These are phyloP conservation scores for Gnathonemus echidnorhynchus DNA, from an alignment of 2,113 vertebrate species.

Conservation along the genomic window DNA sequence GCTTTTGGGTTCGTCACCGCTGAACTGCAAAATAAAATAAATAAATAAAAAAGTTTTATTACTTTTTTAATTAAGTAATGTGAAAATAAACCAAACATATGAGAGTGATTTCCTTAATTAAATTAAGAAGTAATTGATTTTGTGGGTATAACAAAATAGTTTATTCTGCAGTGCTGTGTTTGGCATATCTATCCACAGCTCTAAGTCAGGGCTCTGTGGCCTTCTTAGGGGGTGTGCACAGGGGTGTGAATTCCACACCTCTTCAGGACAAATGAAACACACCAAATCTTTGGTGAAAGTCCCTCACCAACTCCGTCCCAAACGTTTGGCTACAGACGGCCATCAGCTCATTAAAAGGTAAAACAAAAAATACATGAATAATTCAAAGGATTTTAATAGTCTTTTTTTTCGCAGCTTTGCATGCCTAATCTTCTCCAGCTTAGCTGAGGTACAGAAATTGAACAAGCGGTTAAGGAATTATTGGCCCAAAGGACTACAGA, in stretches of 20 bases:
- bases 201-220: background rate
- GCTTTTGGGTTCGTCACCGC: background rate
- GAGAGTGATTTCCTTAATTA: background rate
- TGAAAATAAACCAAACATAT: background rate
- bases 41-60: background rate
- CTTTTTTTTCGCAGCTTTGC: background rate
- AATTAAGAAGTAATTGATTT: background rate
- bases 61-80: constrained; percentile 2
- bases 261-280: background rate
- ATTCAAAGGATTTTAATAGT: background rate
- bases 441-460: background rate
- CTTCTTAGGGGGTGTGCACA: background rate
- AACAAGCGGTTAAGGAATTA: background rate
- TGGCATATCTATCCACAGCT: background rate
- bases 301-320: background rate
- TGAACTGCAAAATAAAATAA: background rate
- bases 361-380: background rate
- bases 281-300: background rate
- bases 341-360: background rate
- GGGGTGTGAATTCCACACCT: background rate
- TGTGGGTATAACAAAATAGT: background rate
- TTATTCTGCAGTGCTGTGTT: background rate
- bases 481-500: background rate
- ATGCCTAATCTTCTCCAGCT: background rate
- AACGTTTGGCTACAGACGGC: background rate